Percentiles rank a stretch among this genome's conserved stretches.
Conservation (phyloP, 2,797 vertebrate species). For the Sphaeramia orbicularis region DNA sequence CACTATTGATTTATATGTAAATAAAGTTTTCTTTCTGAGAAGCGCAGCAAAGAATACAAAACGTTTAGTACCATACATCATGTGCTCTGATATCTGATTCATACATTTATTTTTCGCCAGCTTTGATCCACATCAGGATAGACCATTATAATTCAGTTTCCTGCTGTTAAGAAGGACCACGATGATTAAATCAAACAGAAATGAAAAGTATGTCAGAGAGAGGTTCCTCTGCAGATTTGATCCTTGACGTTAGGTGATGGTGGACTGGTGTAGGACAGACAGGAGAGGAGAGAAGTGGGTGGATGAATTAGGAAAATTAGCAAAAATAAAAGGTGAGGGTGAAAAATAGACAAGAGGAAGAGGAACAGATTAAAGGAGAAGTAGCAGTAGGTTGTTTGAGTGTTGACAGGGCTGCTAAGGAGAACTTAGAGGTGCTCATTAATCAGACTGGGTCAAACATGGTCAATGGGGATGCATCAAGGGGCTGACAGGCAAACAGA, state of each 20-base stretch:
- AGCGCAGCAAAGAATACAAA: slow-evolving; percentile 17
- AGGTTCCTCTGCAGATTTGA: slow-evolving; percentile 31
- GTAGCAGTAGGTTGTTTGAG: slow-evolving; percentile 34
- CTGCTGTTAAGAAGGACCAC: slow-evolving; percentile 27
- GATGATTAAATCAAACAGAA: slow-evolving; percentile 30
- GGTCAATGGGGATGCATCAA: slow-evolving; percentile 56
- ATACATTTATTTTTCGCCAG: slow-evolving; percentile 21
- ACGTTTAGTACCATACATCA: not conserved
- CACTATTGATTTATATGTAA: slow-evolving; percentile 65
- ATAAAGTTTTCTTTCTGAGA: slow-evolving; percentile 40
- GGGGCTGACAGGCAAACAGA: slow-evolving; percentile 30
- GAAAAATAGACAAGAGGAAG: slow-evolving; percentile 18
- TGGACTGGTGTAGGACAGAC: slow-evolving; percentile 13
- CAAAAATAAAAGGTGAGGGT: slow-evolving; percentile 23
- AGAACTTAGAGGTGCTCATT: slow-evolving; percentile 40
- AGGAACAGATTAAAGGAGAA: slow-evolving; percentile 13
- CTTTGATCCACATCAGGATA: slow-evolving; percentile 5
- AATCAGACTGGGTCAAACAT: slow-evolving; percentile 51
- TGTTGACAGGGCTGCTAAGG: slow-evolving; percentile 35
- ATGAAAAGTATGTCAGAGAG: slow-evolving; percentile 4
- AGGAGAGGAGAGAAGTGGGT: not conserved
- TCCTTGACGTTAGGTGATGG: slow-evolving; percentile 44
- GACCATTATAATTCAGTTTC: slow-evolving; percentile 26
- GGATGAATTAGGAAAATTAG: slow-evolving; percentile 17
- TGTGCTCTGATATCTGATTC: slow-evolving; percentile 31